A percentile compares a stretch with the other conserved stretches of the same genome.
Evolutionary conservation across 2,797 vertebrate genomes (phyloP).

Genomic region (Acrocephalus scirpaceus): DNA sequence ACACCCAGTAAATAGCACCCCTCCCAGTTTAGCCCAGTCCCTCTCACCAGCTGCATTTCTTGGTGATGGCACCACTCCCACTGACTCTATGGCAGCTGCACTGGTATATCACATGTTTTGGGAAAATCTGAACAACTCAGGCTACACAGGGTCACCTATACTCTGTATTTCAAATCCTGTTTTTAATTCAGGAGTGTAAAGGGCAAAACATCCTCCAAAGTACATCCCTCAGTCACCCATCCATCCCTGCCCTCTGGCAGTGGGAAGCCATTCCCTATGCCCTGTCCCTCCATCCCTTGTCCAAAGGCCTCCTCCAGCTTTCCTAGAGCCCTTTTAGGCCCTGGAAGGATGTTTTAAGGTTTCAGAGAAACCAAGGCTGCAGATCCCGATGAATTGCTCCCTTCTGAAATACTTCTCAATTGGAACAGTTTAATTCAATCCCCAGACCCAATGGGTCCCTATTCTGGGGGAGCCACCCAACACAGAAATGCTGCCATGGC

Average conservation of each 20-base stretch:
- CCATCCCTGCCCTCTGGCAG: background rate
- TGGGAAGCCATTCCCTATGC: background rate
- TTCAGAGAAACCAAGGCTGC: background rate
- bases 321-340: background rate
- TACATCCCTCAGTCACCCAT: background rate
- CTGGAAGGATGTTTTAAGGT: background rate
- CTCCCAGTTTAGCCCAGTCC: background rate
- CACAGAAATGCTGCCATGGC: background rate
- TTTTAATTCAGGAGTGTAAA: background rate
- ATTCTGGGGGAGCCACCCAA: background rate
- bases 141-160: background rate
- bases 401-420: background rate
- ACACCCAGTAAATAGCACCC: accelerated
- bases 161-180: background rate
- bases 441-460: background rate
- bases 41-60: background rate
- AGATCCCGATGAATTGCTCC: background rate
- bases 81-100: background rate
- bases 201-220: background rate
- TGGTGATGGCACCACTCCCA: no score
- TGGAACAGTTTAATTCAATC: background rate
- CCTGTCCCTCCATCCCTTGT: background rate
- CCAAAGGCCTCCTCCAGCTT: background rate
- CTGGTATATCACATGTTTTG: background rate
- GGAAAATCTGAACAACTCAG: background rate